These are phyloP conservation scores for Timema podura DNA, from an alignment of 2,888 invertebrate species.

Conservation along the genomic window DNA sequence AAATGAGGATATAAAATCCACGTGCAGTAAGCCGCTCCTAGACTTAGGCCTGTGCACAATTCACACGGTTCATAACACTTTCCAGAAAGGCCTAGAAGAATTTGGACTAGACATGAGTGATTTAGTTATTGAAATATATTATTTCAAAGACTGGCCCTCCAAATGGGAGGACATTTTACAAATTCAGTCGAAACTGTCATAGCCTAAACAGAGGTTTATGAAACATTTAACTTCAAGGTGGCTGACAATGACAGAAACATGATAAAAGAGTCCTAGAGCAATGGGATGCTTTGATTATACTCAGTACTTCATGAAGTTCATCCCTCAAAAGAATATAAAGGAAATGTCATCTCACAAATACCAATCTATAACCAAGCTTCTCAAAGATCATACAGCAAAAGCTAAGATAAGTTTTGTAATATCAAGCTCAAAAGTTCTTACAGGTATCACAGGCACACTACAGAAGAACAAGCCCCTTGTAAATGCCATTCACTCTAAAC, in stretches of 20 bases:
- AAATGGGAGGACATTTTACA: background rate
- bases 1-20: background rate
- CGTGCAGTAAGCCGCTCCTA: background rate
- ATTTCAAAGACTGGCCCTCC: background rate
- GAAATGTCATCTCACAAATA: no score
- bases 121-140: background rate
- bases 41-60: background rate
- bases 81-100: background rate
- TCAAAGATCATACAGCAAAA: background rate
- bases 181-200: background rate
- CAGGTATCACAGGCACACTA: background rate
- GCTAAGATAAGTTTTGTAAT: slow-evolving; percentile 4
- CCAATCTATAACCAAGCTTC: background rate
- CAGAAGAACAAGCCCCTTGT: background rate
- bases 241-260: background rate
- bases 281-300: background rate
- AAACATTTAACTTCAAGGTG: background rate
- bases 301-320: slow-evolving; percentile 6
- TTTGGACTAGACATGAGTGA: slow-evolving; percentile 1
- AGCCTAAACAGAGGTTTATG: background rate
- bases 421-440: background rate
- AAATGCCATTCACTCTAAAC: background rate
- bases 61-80: background rate
- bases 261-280: background rate
- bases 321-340: background rate